These are phyloP conservation scores for Oscheius myriophilus DNA, from an alignment of 2,888 invertebrate species.

Conservation along the genomic window DNA sequence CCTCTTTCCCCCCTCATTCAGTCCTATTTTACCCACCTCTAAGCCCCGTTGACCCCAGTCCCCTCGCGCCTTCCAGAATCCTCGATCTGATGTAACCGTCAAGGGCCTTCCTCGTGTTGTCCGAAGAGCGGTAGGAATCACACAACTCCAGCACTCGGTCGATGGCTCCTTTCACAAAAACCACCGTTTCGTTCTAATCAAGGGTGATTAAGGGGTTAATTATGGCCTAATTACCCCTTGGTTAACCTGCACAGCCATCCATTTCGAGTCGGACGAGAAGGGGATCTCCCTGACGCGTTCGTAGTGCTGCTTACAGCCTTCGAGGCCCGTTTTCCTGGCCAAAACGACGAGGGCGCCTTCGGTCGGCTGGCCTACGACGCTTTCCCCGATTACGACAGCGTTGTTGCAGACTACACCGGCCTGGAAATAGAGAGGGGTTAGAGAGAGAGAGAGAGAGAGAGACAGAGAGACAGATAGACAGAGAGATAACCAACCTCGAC, in stretches of 20 bases:
- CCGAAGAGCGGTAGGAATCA: slow-evolving; percentile 57
- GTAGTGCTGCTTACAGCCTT: slow-evolving; percentile 75
- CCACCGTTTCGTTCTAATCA: slow-evolving; percentile 35
- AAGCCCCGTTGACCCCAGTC: slow-evolving; percentile 86
- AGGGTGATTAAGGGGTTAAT: slow-evolving; percentile 1
- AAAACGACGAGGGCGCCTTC: slow-evolving; percentile 94
- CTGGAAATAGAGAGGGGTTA: slow-evolving; percentile 56
- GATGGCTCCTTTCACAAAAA: slow-evolving; percentile 78
- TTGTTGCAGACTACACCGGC: slow-evolving; percentile 92
- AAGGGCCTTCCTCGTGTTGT: slow-evolving; percentile 51
- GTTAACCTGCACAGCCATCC: slow-evolving; percentile 88
- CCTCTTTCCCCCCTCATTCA: too few species aligned
- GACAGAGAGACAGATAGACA: not conserved
- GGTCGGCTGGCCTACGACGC: slow-evolving; percentile 91
- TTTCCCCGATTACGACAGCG: slow-evolving; percentile 84
- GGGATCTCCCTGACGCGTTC: slow-evolving; percentile 82
- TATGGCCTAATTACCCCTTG: slow-evolving; percentile 31
- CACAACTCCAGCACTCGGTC: slow-evolving; percentile 83
- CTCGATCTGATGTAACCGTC: slow-evolving; percentile 77
- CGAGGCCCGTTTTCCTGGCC: slow-evolving; percentile 91
- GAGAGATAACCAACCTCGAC: slow-evolving; percentile 79
- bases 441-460: not conserved
- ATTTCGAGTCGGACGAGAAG: slow-evolving; percentile 95
- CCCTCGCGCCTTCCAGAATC: slow-evolving; percentile 75
- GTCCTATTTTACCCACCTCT: slow-evolving; percentile 75